A percentile compares a stretch with the other conserved stretches of the same genome.
Evolutionary conservation across 2,888 invertebrate genomes (phyloP).

Genomic region (Sympetrum striolatum): DNA sequence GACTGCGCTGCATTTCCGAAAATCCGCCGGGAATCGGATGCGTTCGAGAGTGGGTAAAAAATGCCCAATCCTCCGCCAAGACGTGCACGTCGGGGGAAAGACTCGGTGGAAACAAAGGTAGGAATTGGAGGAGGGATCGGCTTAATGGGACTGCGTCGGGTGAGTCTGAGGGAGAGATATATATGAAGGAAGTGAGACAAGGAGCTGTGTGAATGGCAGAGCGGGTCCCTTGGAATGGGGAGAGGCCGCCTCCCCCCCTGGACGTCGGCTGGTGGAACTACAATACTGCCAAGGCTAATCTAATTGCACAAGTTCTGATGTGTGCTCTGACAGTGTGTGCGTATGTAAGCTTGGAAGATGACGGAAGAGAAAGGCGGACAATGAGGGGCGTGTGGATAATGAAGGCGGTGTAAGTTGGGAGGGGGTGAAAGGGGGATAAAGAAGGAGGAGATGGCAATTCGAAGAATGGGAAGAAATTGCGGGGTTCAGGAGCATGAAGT

Average conservation of each 20-base stretch:
- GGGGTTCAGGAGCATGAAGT: not conserved
- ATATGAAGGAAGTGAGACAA: not conserved
- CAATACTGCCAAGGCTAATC: conserved; percentile 34
- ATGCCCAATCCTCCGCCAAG: not conserved
- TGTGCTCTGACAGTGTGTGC: not conserved
- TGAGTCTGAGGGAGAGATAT: not conserved
- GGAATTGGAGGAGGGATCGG: not conserved
- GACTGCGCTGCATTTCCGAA: not conserved
- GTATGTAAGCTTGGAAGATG: not conserved
- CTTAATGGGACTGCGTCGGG: not conserved
- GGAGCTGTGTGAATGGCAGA: not conserved
- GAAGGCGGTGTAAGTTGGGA: not conserved
- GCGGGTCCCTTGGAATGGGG: not conserved
- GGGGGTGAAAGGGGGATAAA: not conserved
- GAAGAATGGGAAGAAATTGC: not conserved
- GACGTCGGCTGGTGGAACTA: conserved; percentile 24
- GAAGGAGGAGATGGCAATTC: not conserved
- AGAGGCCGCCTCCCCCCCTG: not conserved
- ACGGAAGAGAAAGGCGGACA: conserved; percentile 20
- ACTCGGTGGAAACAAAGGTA: not conserved
- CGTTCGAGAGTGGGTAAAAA: not conserved
- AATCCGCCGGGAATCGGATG: not conserved
- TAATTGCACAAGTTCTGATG: conserved; percentile 41
- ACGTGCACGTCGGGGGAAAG: not conserved
- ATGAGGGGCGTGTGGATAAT: not conserved